Percentiles rank a stretch among this genome's conserved stretches.
These are phyloP conservation scores for Myocastor coypus DNA, from an alignment of 2,113 vertebrate genomes.

Conservation along the genomic window DNA sequence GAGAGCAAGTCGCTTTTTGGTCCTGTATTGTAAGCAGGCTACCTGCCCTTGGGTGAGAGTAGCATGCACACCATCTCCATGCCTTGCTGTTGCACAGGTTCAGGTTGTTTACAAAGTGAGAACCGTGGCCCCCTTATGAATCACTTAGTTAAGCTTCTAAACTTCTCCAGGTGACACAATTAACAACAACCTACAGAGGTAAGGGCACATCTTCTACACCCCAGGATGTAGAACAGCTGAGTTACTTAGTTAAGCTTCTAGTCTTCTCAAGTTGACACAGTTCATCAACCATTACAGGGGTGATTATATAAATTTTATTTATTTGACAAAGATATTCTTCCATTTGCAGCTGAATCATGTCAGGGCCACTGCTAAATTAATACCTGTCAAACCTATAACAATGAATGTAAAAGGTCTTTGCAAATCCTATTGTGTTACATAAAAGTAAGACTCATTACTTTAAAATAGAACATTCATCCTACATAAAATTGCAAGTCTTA, in stretches of 20 bases:
- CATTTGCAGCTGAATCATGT: slow-evolving; percentile 8
- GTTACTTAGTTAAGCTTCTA: neutral
- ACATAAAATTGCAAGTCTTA: neutral
- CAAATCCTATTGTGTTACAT: neutral
- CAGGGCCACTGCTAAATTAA: neutral
- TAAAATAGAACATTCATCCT: neutral
- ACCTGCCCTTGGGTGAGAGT: neutral
- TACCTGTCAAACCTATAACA: neutral
- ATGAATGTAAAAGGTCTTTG: slow-evolving; percentile 4
- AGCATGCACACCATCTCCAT: neutral
- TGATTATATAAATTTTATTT: neutral
- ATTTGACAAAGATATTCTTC: slow-evolving; percentile 26
- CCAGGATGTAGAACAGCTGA: neutral
- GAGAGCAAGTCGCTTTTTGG: neutral
- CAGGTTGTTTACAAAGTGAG: neutral
- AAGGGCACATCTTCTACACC: neutral
- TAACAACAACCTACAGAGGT: neutral
- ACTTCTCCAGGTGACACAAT: neutral
- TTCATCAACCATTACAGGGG: neutral
- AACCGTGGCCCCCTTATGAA: neutral
- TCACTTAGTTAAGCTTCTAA: neutral
- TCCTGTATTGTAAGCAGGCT: neutral
- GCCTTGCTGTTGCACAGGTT: neutral
- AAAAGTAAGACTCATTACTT: slow-evolving; percentile 10
- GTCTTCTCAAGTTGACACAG: neutral